Percentiles rank a stretch among this genome's conserved stretches.
Conservation (phyloP, 2,888 invertebrate genomes). For the Eubasilissa splendida region DNA sequence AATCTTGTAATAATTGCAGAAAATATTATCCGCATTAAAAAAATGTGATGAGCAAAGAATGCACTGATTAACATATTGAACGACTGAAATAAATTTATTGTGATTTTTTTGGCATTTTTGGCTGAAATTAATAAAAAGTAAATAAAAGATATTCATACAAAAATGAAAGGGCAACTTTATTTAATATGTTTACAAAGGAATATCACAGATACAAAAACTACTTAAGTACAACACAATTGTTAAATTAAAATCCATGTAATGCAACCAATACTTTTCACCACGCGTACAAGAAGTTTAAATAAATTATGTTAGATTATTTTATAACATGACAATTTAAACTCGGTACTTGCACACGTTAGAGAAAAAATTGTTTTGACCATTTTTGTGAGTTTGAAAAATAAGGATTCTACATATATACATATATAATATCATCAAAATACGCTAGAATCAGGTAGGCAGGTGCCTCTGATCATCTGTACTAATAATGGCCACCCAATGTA, state of each 20-base stretch:
- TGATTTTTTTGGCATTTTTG: conserved; percentile 24
- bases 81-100: not conserved
- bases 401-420: no score
- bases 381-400: no score
- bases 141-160: conserved; percentile 21
- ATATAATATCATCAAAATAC: no score
- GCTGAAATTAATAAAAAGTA: conserved; percentile 28
- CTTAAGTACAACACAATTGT: conserved; percentile 52
- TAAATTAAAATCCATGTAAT: no score
- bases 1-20: no score
- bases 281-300: no score
- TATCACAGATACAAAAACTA: conserved; percentile 59
- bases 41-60: no score
- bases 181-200: conserved; percentile 55
- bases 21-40: no score
- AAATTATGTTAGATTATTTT: not conserved
- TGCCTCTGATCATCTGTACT: no score
- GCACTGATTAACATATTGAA: not conserved
- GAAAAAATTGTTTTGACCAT: not conserved
- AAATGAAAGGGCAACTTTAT: conserved; percentile 49
- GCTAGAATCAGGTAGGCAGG: no score
- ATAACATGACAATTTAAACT: not conserved
- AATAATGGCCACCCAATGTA: no score
- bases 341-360: not conserved
- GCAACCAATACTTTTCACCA: no score